Base-by-base conservation (phyloP, 2,888 invertebrate species). In the Callosobruchus maculatus region DNA sequence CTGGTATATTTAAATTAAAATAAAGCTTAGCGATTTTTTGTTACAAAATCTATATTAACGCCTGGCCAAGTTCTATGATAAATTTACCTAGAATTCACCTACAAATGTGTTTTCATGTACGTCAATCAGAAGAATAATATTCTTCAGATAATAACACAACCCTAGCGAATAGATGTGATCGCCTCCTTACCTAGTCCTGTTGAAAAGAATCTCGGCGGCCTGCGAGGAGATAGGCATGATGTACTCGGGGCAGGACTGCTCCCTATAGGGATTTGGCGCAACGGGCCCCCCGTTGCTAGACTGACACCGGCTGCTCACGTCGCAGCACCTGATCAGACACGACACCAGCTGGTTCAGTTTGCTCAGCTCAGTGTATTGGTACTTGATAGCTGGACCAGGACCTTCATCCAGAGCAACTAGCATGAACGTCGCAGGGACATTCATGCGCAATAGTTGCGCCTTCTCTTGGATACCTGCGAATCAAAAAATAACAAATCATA, bases 281-380 rank as follows among this genome's bases (percentile, higher is more conserved):
- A 89, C 87, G 73, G 89, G 87, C 74, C 88, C 89, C 78, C 90
- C 91, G 79, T 88, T 85, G 81, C 89, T 89, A 69, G 89, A 88
- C 76, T 88, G 88, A 74, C 88, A 87, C 78, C 88, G 89, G n/a
- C 84, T 80, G 80, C 86, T 86, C 74, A 97, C 93, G 89, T 98
- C 97, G 88, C 97, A 97, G 87, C 97, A 97, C 73, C 98, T 93
- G 80, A 96, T 92, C 81, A 98, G 88, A 86, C 94, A 93, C 75
- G 97, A 96, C 73, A 98, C 96, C 77, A 94, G 90, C 88, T 97
- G 96, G 88, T 97, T 97, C 77, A 98, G 90, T 88, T 97, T 97
- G 71, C 95, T 95, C 70, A 98, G 90, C 87, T 98, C 98, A 0
- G 97, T 95, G 88, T 96, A 97, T 87, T 97, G 98, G 87, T 97